Conservation (phyloP, 64 coral and sea anemone species). For the Exaiptasia diaphana region DNA sequence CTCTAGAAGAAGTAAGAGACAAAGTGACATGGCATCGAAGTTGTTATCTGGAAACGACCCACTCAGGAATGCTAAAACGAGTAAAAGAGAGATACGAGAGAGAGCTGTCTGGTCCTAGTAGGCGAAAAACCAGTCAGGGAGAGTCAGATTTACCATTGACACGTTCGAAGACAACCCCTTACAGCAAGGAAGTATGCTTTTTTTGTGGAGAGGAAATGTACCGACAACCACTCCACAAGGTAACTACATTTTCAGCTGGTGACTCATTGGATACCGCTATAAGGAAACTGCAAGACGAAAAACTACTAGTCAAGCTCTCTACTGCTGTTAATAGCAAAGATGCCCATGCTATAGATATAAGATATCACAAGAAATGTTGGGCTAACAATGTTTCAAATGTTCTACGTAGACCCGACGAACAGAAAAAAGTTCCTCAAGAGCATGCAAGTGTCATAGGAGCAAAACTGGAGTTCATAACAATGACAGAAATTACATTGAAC, state of each 20-base stretch:
- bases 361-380: slow-evolving; percentile 44
- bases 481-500: neutral
- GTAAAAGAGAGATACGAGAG: slow-evolving; percentile 34
- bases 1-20: slow-evolving; percentile 22
- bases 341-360: slow-evolving; percentile 37
- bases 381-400: neutral
- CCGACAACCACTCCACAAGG: neutral
- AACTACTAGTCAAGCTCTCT: neutral
- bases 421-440: neutral
- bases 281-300: neutral
- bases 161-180: slow-evolving; percentile 37
- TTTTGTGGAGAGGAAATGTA: slow-evolving; percentile 27
- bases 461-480: neutral
- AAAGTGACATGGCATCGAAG: slow-evolving; percentile 37
- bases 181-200: slow-evolving; percentile 26
- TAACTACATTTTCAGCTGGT: slow-evolving; percentile 6
- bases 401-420: neutral
- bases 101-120: neutral
- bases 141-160: slow-evolving; percentile 23
- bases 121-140: slow-evolving; percentile 19
- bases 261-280: neutral
- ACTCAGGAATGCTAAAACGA: slow-evolving; percentile 32
- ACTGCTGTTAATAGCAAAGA: slow-evolving; percentile 4
- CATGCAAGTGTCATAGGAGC: slow-evolving; percentile 4
- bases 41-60: slow-evolving; percentile 43